Evolutionary conservation across 2,888 invertebrate species (phyloP).

Genomic region (Drosophila pegasa): DNA sequence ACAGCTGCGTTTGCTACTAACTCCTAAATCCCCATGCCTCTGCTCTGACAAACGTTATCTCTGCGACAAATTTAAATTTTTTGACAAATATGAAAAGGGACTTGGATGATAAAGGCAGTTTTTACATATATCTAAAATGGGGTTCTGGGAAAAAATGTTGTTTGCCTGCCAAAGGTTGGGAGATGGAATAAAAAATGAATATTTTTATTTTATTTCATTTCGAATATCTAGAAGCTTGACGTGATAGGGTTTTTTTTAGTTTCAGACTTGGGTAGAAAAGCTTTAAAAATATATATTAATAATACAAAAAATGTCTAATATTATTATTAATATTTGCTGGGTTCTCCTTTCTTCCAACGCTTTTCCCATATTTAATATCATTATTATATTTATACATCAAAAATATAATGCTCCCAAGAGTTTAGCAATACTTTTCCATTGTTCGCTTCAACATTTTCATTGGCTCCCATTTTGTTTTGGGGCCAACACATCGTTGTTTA

Average conservation of each 20-base stretch:
- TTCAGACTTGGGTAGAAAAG: neutral
- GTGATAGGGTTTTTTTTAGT: neutral
- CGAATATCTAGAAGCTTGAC: neutral
- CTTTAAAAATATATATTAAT: neutral
- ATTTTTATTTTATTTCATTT: no score
- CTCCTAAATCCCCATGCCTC: neutral
- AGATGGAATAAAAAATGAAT: no score
- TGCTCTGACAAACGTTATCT: neutral
- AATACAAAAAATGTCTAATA: no score
- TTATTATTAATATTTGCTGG: no score
- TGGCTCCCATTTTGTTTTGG: neutral
- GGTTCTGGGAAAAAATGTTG: neutral
- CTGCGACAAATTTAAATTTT: neutral
- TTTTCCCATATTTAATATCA: neutral
- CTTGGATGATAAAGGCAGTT: neutral
- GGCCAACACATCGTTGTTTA: slow-evolving; percentile 23
- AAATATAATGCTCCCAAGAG: fast-evolving
- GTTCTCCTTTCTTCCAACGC: no score
- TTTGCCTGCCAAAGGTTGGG: neutral
- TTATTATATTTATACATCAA: neutral
- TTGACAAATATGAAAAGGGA: neutral
- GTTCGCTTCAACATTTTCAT: slow-evolving; percentile 1
- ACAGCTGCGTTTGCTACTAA: neutral
- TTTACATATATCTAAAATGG: neutral
- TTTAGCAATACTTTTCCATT: neutral